Base-by-base conservation (phyloP, 2,888 invertebrate genomes). In the Hemicrepidius hirtus region DNA sequence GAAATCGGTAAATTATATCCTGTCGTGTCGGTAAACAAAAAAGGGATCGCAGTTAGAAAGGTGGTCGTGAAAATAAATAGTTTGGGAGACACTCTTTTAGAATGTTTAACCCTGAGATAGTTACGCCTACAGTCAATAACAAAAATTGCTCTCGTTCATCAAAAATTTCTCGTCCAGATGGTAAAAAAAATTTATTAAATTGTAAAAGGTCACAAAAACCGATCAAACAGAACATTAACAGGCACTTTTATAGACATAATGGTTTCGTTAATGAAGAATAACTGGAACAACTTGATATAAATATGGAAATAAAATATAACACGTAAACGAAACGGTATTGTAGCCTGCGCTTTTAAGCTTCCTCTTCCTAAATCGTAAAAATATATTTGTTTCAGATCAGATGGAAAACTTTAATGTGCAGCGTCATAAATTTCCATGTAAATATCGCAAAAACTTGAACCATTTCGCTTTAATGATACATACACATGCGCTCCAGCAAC, bases 301-400 rank as follows among this genome's bases (percentile, higher is more conserved):
- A 50, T 50, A 69, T 69, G 55, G 63, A 53, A 49, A 41, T 68
- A 68, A 68, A 66, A 66, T 44, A 3, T 5, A 32, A 55, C 57
- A 57, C 57, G 41, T 60, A 60, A 60, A 60, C 28, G 40, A 55
- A 65, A 65, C 64, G 64, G 53, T 65, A 65, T 65, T 64, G 64
- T 20, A 65, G 20, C 35, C n/a, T n/a, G 32, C n/a, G 1, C n/a
- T 35, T 65, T 46, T 53, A 2, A 32, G 46, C 53, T 63, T 63
- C 63, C 69, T 69, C 55, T 63, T 63, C 69, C 69, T 63, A 63
- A 69, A 69, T 55, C 55, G 40, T 50, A 59, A 35, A 60, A 35
- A 46, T 35, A 32, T 32, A 32, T 53, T 50, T 40, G 37, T n/a
- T 16, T 16, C 13, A 5, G 21, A 53, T 35, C 64, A 37, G 24